Evolutionary conservation across 2,113 vertebrate species (phyloP), one percentile per base, ranked within the genome.

Genomic region (Oenanthe melanoleuca): DNA sequence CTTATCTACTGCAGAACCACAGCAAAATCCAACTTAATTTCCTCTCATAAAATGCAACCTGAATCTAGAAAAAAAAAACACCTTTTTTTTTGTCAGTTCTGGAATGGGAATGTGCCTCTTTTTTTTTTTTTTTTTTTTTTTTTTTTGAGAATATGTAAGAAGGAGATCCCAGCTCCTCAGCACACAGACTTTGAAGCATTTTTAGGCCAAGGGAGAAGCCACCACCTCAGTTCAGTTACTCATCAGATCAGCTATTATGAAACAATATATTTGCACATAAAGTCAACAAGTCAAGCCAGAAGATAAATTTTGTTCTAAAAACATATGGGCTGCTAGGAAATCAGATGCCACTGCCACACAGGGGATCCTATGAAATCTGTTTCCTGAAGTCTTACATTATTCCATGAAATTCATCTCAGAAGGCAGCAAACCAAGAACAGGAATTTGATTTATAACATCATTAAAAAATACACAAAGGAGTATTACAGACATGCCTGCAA

Each of bases 401-500:
- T 78, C 33, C 67, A 45, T 11, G 24, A 77, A 93, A 94, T 80
- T 93, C 9, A 78, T 80, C 90, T 88, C 69, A 52, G 37, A 96
- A 92, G 47, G 40, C 23, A 11, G 74, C 38, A 92, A 88, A 88
- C 18, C 22, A 38, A 40, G 52, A 75, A 18, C 52, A 66, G 59
- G 56, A 86, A 47, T 86, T 86, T 73, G 72, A 96, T 86, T 89
- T 80, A 89, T 64, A 81, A 19, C 44, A 26, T 49, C 33, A 70
- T 59, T 87, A 70, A 94, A 94, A 80, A n/a, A 83, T 13, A 80
- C 0, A 0, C 19, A 52, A 63, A 93, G 52, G 89, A 88, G 57
- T 53, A 81, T 86, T 71, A 74, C 60, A 67, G 79, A 86, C 66
- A 38, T 5, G 12, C 49, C 69, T 88, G 38, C 53, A 88, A 60